Evolutionary conservation across 2,113 vertebrate species (phyloP).

Genomic region (Poicephalus meyeri): DNA sequence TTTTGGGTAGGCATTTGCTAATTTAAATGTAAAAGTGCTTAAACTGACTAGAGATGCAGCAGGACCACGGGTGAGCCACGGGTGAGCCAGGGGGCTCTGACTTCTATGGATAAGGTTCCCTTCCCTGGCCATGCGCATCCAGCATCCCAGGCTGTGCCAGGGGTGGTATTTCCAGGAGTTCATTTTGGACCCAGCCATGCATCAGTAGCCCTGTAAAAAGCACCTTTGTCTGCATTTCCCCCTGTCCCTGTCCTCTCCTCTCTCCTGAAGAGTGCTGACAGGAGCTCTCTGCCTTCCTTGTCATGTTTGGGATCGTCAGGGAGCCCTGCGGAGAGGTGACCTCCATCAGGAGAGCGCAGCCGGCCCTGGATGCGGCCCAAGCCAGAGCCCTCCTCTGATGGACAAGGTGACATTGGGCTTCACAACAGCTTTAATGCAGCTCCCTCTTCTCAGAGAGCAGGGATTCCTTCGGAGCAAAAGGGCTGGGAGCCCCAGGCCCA

Average conservation of each 20-base stretch:
- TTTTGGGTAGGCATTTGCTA: background rate
- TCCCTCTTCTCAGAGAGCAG: background rate
- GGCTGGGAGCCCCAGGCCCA: background rate
- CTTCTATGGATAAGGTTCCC: background rate
- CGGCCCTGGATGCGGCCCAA: constrained; percentile 65
- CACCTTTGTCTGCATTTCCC: constrained; percentile 6
- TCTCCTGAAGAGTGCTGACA: constrained; percentile 56
- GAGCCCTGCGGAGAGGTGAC: constrained; percentile 74
- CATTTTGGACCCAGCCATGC: background rate
- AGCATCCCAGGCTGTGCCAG: rapidly evolving
- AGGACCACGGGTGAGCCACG: rapidly evolving
- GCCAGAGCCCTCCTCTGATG: constrained; percentile 59
- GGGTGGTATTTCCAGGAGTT: background rate
- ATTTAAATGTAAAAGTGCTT: background rate
- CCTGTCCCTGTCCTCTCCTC: background rate
- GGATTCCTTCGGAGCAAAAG: background rate
- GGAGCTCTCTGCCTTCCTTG: constrained; percentile 46
- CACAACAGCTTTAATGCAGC: background rate
- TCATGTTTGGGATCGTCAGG: constrained; percentile 69
- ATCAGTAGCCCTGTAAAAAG: background rate
- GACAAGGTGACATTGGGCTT: constrained; percentile 92
- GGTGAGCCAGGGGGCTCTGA: background rate
- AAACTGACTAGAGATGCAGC: rapidly evolving
- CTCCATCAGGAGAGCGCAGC: constrained; percentile 64
- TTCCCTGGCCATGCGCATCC: rapidly evolving